These are phyloP conservation scores for Sycophaga agraensis DNA, from an alignment of 1,140 invertebrate species.

Conservation along the genomic window DNA sequence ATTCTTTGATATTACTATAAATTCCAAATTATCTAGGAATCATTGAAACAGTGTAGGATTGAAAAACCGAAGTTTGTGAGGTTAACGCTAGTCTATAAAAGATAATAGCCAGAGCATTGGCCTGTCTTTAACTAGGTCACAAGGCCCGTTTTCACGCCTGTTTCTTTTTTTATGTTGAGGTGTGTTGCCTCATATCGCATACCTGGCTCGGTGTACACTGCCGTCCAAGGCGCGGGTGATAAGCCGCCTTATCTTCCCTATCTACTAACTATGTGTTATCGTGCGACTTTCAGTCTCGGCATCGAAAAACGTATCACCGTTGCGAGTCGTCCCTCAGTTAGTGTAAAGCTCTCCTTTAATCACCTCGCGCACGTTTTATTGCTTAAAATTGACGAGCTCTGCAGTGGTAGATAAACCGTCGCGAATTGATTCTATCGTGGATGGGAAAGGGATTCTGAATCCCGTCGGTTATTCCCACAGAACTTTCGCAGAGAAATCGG, in stretches of 20 bases:
- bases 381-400: neutral
- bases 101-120: neutral
- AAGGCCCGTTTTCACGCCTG: neutral
- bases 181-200: neutral
- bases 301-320: too few species aligned
- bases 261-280: constrained; percentile 10
- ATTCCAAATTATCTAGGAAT: neutral
- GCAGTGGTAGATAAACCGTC: too few species aligned
- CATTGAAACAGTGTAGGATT: neutral
- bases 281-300: neutral
- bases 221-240: constrained; percentile 2
- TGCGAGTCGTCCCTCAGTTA: neutral
- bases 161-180: too few species aligned
- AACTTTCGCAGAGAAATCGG: neutral
- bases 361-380: neutral
- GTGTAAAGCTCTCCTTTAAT: neutral
- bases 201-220: neutral
- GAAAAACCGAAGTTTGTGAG: neutral
- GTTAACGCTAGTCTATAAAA: neutral
- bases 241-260: constrained; percentile 23
- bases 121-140: constrained; percentile 17
- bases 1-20: neutral
- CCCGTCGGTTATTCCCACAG: neutral
- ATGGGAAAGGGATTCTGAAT: neutral
- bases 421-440: too few species aligned